These are phyloP conservation scores for Caprella mutica DNA, from an alignment of 2,888 invertebrate genomes.

Conservation along the genomic window DNA sequence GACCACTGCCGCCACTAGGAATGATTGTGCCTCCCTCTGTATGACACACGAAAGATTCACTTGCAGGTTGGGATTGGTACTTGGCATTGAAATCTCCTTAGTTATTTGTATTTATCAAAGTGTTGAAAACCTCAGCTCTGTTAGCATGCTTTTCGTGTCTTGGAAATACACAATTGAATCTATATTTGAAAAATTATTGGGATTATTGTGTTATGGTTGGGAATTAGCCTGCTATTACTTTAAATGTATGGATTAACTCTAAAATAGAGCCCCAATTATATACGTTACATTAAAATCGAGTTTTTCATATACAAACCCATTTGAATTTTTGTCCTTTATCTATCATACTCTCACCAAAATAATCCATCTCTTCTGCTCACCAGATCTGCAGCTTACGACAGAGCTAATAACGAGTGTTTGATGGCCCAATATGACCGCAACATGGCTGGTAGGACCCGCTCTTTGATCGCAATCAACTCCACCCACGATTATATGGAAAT, in stretches of 20 bases:
- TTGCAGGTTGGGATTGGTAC: slow-evolving; percentile 40
- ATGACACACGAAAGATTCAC: slow-evolving; percentile 40
- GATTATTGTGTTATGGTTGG: too few species aligned
- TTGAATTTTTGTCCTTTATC: not conserved
- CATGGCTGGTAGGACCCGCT: slow-evolving; percentile 34
- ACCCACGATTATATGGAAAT: slow-evolving; percentile 42
- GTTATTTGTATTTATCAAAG: too few species aligned
- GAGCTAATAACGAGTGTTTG: slow-evolving; percentile 38
- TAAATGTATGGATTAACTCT: too few species aligned
- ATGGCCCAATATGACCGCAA: slow-evolving; percentile 42
- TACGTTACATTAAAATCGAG: too few species aligned
- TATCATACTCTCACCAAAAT: not conserved
- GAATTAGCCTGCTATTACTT: too few species aligned
- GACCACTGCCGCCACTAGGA: slow-evolving; percentile 36
- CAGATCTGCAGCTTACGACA: slow-evolving; percentile 41
- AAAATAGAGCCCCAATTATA: too few species aligned
- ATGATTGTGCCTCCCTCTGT: slow-evolving; percentile 41
- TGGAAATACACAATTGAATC: too few species aligned
- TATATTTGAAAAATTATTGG: too few species aligned
- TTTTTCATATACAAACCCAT: not conserved
- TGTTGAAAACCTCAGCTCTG: too few species aligned
- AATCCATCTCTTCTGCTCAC: not conserved
- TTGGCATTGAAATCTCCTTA: too few species aligned
- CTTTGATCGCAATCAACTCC: slow-evolving; percentile 35
- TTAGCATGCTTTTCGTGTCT: too few species aligned